Base-by-base conservation (phyloP, 2,888 invertebrate species). In the Harpalus rufipes region DNA sequence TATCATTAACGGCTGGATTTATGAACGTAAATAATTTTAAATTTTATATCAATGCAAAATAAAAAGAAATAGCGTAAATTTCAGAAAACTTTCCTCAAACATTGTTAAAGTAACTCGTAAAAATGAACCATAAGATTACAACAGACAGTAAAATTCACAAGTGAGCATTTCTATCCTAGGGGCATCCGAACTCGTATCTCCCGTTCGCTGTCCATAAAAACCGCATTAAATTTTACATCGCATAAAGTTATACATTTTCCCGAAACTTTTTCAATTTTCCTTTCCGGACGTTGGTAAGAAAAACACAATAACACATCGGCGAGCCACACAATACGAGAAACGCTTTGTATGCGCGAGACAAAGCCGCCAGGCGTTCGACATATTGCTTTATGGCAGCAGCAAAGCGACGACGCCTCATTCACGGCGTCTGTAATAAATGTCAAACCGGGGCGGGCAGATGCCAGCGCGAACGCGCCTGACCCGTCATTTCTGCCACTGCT, bases 251-350 rank as follows among this genome's bases (percentile, higher is more conserved):
- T 79, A 61, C 61, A 79, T 61, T 39, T 59, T 61, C 61, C 61
- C 59, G 79, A 79, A 79, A 79, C 39, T 79, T 79, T 79, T 79
- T 79, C 79, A 79, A 79, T 79, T 59, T 79, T 61, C 61, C 61
- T 58, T 79, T 58, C 79, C 59, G 59, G 61, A 61, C 59, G 79
- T 41, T 59, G 41, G 79, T 32, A 79, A 61, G 79, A 79, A 79
- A 25, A 79, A 79, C 25, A 79, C 79, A 79, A 79, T 79, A 79
- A 79, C 59, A 41, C 61, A 58, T 32, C 59, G 79, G 25, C 59
- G 79, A 59, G 21, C 61, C 39, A 61, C 51, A 79, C 79, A 79
- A 58, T 79, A 59, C 58, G 58, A 59, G 39, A 39, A 79, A 79
- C 39, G 79, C 61, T 79, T 79, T 79, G 79, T 79, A 79, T 79